Evolutionary conservation across 2,888 invertebrate species (phyloP).

Genomic region (Tachina fera): DNA sequence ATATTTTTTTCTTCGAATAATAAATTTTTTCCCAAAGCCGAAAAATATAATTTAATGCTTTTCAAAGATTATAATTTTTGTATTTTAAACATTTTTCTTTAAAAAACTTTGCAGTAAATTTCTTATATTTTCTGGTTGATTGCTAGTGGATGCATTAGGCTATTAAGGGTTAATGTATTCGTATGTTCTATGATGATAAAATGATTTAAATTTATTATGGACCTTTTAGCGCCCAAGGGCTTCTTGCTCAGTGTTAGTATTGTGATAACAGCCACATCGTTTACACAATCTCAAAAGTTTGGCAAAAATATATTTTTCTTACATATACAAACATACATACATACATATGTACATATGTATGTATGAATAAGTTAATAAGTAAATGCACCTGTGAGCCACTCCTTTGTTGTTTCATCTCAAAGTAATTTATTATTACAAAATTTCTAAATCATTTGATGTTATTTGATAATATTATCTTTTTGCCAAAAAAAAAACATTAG

Average conservation of each 20-base stretch:
- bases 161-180: no score
- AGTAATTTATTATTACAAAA: not conserved
- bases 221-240: not conserved
- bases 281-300: not conserved
- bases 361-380: not conserved
- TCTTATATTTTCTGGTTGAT: no score
- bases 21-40: no score
- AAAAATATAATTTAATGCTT: no score
- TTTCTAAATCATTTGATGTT: not conserved
- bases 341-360: not conserved
- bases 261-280: not conserved
- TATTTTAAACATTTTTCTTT: no score
- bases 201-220: no score
- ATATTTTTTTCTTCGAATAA: no score
- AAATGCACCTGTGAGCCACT: not conserved
- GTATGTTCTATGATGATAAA: no score
- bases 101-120: no score
- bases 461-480: not conserved
- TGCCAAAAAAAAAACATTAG: not conserved
- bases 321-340: not conserved
- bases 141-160: no score
- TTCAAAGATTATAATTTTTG: no score
- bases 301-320: no score
- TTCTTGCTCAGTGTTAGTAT: not conserved
- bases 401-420: not conserved